Evolutionary conservation across 2,888 invertebrate species (phyloP).

Genomic region (Ditylenchus weischeri): DNA sequence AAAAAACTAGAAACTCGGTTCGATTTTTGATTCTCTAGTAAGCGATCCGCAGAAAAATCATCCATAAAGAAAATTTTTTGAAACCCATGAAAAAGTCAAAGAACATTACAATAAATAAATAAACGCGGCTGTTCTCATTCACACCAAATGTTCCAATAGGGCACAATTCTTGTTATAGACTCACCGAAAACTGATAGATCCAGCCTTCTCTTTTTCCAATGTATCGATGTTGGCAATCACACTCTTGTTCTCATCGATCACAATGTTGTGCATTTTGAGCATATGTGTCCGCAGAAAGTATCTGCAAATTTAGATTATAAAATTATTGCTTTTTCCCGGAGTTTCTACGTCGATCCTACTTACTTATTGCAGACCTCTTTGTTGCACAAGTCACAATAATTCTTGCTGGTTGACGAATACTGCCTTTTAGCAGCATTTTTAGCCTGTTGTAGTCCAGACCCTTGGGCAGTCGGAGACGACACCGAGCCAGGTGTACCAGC

Average conservation of each 20-base stretch:
- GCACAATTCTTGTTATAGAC: neutral
- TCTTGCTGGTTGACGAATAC: conserved; percentile 56
- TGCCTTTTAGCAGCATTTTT: conserved; percentile 41
- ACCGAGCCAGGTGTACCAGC: neutral
- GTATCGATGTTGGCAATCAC: conserved; percentile 59
- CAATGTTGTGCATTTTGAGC: conserved; percentile 71
- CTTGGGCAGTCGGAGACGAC: conserved; percentile 1
- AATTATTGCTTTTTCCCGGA: no score
- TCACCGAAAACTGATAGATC: conserved; percentile 50
- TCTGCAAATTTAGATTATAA: no score
- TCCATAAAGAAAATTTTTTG: no score
- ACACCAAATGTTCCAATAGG: no score
- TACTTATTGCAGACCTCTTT: conserved; percentile 84
- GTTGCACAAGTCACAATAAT: conserved; percentile 59
- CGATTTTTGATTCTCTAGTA: no score
- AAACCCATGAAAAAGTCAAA: no score
- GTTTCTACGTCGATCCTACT: no score
- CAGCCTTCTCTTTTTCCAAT: conserved; percentile 50
- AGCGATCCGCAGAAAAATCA: no score
- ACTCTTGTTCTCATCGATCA: conserved; percentile 59
- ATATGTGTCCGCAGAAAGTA: conserved; percentile 96
- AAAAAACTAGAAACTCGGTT: no score
- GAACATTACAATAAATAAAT: no score
- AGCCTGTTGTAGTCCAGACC: neutral
- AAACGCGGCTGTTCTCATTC: no score